Evolutionary conservation across 1,140 invertebrate genomes (phyloP).

Genomic region (Drosophila chauvacae): DNA sequence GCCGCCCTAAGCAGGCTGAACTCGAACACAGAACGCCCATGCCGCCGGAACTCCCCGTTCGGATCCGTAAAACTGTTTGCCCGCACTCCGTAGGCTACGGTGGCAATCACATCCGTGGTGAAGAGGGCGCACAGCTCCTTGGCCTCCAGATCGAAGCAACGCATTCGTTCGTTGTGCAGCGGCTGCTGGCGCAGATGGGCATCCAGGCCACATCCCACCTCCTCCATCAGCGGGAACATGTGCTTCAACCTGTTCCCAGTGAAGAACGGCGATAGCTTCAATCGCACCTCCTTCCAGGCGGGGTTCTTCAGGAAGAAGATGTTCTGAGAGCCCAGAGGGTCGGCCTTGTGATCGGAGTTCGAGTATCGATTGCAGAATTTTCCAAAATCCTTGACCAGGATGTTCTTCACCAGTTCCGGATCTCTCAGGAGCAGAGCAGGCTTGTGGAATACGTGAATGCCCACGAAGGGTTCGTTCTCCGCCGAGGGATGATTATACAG

Average conservation of each 20-base stretch:
- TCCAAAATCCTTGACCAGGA: slow-evolving; percentile 86
- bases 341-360: slow-evolving; percentile 85
- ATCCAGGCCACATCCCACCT: slow-evolving; percentile 77
- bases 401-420: slow-evolving; percentile 85
- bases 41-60: slow-evolving; percentile 84
- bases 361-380: slow-evolving; percentile 83
- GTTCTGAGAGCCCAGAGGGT: slow-evolving; percentile 75
- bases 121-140: slow-evolving; percentile 86
- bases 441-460: slow-evolving; percentile 84
- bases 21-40: slow-evolving; percentile 85
- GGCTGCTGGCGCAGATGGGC: slow-evolving; percentile 63
- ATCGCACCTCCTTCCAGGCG: slow-evolving; percentile 86
- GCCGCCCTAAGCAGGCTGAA: slow-evolving; percentile 86
- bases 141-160: slow-evolving; percentile 73
- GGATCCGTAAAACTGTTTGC: slow-evolving; percentile 86
- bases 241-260: slow-evolving; percentile 86
- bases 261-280: slow-evolving; percentile 86
- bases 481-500: slow-evolving; percentile 73
- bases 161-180: slow-evolving; percentile 57
- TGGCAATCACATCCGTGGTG: slow-evolving; percentile 87
- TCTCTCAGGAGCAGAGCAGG: slow-evolving; percentile 85
- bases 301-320: slow-evolving; percentile 81
- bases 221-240: slow-evolving; percentile 86
- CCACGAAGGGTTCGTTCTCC: slow-evolving; percentile 74
- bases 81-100: slow-evolving; percentile 87